A percentile compares a stretch with the other conserved stretches of the same genome.
phyloP scores from a whole-genome alignment of 2,888 invertebrate species.

The Oligia fasciuncula region DNA sequence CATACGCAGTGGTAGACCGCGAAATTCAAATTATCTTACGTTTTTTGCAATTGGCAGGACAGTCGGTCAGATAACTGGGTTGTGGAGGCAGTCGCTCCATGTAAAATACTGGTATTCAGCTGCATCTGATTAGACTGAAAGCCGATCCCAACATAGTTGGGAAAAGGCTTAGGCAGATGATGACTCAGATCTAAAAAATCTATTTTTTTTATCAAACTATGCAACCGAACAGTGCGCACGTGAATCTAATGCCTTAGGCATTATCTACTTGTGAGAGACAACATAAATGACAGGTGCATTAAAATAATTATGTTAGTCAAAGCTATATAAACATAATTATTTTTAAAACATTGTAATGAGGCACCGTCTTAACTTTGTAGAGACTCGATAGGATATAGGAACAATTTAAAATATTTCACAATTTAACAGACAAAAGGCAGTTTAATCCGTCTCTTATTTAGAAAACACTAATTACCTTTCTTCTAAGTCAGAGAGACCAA shows the following conservation, averaged over 20 bases:
- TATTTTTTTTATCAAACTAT: background rate
- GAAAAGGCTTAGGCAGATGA: too few species aligned
- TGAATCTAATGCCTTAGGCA: background rate
- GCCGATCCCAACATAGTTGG: too few species aligned
- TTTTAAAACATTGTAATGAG: background rate
- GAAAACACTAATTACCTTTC: background rate
- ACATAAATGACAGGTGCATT: background rate
- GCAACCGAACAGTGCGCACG: too few species aligned
- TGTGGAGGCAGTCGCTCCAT: too few species aligned
- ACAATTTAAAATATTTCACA: too few species aligned
- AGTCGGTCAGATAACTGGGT: too few species aligned
- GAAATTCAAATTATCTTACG: too few species aligned
- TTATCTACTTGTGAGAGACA: background rate
- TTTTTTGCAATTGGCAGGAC: too few species aligned
- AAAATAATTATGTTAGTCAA: background rate
- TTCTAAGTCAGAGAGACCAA: background rate
- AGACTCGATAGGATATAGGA: background rate
- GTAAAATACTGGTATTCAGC: too few species aligned
- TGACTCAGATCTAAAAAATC: background rate
- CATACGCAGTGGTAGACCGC: too few species aligned
- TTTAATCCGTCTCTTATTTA: background rate
- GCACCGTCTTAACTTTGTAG: background rate
- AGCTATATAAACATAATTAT: background rate
- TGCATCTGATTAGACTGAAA: too few species aligned
- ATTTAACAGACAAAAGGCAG: too few species aligned